Evolutionary conservation across 2,888 invertebrate species (phyloP).

Genomic region (Lasioglossum malachurum): DNA sequence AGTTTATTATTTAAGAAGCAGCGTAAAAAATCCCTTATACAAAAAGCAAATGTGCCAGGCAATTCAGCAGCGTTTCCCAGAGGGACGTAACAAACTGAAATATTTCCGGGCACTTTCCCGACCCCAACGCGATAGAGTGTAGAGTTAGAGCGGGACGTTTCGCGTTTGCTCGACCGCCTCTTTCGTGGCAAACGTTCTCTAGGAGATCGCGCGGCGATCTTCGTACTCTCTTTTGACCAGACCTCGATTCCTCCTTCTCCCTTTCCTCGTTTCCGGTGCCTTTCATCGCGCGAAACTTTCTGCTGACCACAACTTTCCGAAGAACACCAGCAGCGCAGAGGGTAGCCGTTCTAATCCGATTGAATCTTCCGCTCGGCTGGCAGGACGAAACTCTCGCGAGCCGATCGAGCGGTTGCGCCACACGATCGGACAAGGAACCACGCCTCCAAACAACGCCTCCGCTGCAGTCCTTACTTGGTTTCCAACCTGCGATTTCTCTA

Average conservation of each 20-base stretch:
- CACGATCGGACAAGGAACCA: not conserved
- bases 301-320: conserved; percentile 18
- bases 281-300: conserved; percentile 31
- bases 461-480: not conserved
- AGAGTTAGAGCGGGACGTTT: not conserved
- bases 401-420: not conserved
- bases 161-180: not conserved
- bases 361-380: conserved; percentile 5
- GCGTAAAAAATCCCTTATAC: too few species aligned
- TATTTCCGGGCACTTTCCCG: too few species aligned
- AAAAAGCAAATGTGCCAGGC: too few species aligned
- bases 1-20: too few species aligned
- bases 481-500: not conserved
- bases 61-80: too few species aligned
- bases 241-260: not conserved
- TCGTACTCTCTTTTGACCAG: not conserved
- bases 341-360: not conserved
- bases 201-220: not conserved
- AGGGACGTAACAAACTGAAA: too few species aligned
- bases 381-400: not conserved
- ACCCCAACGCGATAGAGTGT: too few species aligned
- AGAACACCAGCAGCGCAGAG: not conserved
- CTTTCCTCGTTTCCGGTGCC: not conserved
- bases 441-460: not conserved
- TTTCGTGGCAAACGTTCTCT: not conserved